Evolutionary conservation across 2,797 vertebrate species (phyloP), one percentile per base, ranked within the genome.

Genomic region (Anguilla marmorata): DNA sequence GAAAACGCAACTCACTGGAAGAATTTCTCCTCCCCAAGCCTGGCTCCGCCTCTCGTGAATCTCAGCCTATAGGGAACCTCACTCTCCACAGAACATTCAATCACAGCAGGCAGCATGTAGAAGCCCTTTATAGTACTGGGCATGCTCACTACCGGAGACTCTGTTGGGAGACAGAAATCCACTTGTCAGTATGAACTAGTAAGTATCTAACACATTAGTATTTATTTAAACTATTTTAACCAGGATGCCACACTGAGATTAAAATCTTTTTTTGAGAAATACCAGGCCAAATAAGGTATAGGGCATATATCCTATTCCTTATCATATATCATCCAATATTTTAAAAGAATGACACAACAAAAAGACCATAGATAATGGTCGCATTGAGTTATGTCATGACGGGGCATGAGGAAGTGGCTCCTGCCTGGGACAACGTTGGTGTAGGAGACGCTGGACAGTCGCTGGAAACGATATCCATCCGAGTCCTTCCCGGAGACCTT

Each of bases 401-500:
- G 12, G 24, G 66, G 0, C 24, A 24, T 7, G 16, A 27, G 80
- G 45, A 80, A 48, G 86, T 87, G 1, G 3, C 88, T 88, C 95
- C 95, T 91, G 96, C 98, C 96, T 9, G 98, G 97, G 90, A 97
- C 91, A 37, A 97, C 94, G 45, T 97, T 97, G 86, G 95, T 97
- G 94, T 98, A 99, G 79, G 97, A 97, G 90, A 99, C 97, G 27
- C 96, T 97, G 0, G 98, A 99, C 90, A 98, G 94, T 56, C 98
- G 97, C 90, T 99, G 97, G 92, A 99, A 95, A 74, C 93, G 93
- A 90, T 97, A 96, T 4, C 98, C 98, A 14, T 96, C 95, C 1
- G 92, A 91, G 0, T 99, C 98, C 90, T 96, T 94, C 0, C 98
- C 98, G 1, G 94, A 97, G 89, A 97, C 96, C 93, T 96, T 98